Base-by-base conservation (phyloP, 1,140 invertebrate genomes). In the Aleiodes sp. region DNA sequence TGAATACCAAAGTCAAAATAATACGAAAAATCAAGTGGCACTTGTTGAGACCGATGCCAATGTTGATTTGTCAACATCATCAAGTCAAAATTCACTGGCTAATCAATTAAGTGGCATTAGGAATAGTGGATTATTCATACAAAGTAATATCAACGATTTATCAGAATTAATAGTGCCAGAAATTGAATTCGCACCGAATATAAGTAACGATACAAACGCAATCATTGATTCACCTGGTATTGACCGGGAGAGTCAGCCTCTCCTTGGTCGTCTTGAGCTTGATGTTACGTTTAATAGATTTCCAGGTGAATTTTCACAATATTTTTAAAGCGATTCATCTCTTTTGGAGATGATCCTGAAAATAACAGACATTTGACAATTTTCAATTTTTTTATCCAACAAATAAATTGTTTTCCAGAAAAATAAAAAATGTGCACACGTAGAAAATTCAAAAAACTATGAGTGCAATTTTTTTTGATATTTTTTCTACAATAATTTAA, bases 241-340 rank as follows among this genome's bases (percentile, higher is more conserved):
- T 66, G 92, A 93, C 84, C 89, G 94, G 80, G 95, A 96, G 89
- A 94, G 93, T 83, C 94, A 96, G 88, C 94, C 95, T 81, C 90
- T 96, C 72, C 89, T 96, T 26, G 91, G 92, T 87, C 90, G 92
- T 74, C 90, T 93, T 85, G 92, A 94, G 76, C 87, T 91, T 72
- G 93, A 94, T 82, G 87, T 92, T 57, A 89, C 91, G 35, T 93
- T 89, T 73, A 95, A 95, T 84, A 90, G 92, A 75, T 95, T 95
- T 84, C 90, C 93, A 88, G 94, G 94, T 95, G 87, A 81, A 84
- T 82, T 31, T 16, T 70, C 39, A n/a, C 4, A 28, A 9, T 71
- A 31, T 43, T 68, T 46, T 67, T 24, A 24, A 26, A 19, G 8
- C 39, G 66, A 39, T 4, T 56, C 33, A 31, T 68, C 46, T 62